Evolutionary conservation across 2,888 invertebrate genomes (phyloP), one percentile per base, ranked within the genome.

Genomic region (Dione vanillae): DNA sequence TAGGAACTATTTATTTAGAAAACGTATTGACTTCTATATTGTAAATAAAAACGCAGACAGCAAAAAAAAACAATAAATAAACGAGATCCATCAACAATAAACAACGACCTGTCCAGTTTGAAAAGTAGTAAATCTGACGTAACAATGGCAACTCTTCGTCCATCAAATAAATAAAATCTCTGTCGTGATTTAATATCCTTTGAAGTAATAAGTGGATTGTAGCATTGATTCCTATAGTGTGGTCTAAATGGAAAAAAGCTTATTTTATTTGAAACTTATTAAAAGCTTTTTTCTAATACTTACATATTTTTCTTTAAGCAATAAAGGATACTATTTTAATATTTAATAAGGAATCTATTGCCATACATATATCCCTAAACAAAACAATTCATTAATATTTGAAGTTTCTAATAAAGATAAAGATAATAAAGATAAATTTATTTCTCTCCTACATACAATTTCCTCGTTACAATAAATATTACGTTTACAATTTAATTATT

Each of bases 101-200:
- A 61, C 45, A 61, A 61, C 43, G 40, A 41, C 49, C 45, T 41
- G 51, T 27, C 12, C 49, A 5, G 16, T 59, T 51, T 67, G 67
- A 67, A 59, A 47, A 40, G 67, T 19, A 67, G 58, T 67, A 67
- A 59, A 59, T 67, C 67, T 40, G 16, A n/a, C 27, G 49, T 20
- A 45, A 59, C 59, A 59, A 59, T 67, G 45, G 61, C 45, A 27
- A 73, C 47, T 72, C 75, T 66, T 73, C 72, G 68, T 72, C 73
- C 65, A 70, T 72, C 75, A 72, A 75, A 76, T 75, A 76, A 76
- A 76, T 76, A 75, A 76, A 73, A 72, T 70, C 70, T 74, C 73
- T 69, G 67, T 72, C 67, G 76, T 76, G 72, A 75, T 75, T 75
- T 75, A 75, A 74, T 69, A 67, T 65, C 69, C 67, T 76, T 71